These are phyloP conservation scores for Heteropelma amictum DNA, from an alignment of 2,888 invertebrate genomes.

Conservation along the genomic window DNA sequence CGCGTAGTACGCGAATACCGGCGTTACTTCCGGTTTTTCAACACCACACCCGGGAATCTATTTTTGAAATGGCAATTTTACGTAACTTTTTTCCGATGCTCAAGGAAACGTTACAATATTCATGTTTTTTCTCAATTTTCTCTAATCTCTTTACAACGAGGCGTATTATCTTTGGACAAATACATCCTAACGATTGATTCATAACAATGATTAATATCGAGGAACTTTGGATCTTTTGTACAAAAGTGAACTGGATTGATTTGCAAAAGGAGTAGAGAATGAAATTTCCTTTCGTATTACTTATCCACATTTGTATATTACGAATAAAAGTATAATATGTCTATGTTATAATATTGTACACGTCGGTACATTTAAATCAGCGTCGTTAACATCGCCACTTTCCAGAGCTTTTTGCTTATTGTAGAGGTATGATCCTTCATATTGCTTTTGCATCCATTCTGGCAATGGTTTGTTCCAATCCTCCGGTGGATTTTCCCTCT, in stretches of 20 bases:
- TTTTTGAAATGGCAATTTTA: no score
- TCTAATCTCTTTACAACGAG: no score
- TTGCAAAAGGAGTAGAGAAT: background rate
- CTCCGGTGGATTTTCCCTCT: constrained; percentile 85
- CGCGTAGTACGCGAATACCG: no score
- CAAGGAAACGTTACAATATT: no score
- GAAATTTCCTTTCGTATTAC: background rate
- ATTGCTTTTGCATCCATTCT: constrained; percentile 84
- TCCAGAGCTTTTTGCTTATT: constrained; percentile 83
- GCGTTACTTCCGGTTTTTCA: no score
- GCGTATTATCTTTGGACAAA: no score
- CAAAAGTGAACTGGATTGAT: background rate
- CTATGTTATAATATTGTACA: constrained; percentile 60
- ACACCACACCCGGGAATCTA: no score
- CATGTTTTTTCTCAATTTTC: no score
- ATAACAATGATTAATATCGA: no score
- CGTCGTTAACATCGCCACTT: constrained; percentile 68
- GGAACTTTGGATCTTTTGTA: background rate
- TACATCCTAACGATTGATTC: no score
- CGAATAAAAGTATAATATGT: constrained; percentile 12
- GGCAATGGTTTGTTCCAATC: constrained; percentile 92
- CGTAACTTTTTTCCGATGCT: no score
- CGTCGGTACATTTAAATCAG: constrained; percentile 34
- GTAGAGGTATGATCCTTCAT: constrained; percentile 84
- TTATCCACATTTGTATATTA: background rate